These are phyloP conservation scores for Bos javanicus DNA, from an alignment of 2,113 vertebrate species.

Conservation along the genomic window DNA sequence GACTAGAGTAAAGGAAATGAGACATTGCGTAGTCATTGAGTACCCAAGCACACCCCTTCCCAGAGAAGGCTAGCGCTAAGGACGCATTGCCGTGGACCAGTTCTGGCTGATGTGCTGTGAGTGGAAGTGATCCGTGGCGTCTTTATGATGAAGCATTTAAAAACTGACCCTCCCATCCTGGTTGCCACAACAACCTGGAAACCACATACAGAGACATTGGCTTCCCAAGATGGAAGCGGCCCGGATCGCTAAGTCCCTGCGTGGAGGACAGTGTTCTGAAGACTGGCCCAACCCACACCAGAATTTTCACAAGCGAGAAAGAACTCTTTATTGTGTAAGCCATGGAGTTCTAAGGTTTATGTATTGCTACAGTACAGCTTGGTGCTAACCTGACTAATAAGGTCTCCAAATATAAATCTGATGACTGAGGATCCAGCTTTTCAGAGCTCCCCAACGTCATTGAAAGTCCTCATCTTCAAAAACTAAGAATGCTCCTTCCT, in stretches of 20 bases:
- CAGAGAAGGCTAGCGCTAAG: neutral
- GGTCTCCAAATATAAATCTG: neutral
- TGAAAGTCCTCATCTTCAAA: neutral
- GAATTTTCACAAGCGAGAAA: neutral
- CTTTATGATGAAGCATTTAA: neutral
- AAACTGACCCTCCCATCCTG: neutral
- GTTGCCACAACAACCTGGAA: neutral
- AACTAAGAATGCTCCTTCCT: neutral
- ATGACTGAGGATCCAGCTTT: neutral
- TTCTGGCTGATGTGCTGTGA: neutral
- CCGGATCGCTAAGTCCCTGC: neutral
- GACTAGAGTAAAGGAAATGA: neutral
- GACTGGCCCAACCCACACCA: neutral
- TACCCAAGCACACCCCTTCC: neutral
- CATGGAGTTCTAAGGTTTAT: neutral
- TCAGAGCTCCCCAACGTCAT: neutral
- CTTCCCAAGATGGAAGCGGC: neutral
- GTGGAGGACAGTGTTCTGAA: neutral
- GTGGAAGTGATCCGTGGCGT: neutral
- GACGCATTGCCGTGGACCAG: neutral
- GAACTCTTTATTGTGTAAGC: neutral
- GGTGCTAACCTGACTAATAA: neutral
- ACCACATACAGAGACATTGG: neutral
- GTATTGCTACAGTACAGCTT: neutral
- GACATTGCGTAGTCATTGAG: neutral